phyloP scores from a whole-genome alignment of 1,140 invertebrate genomes.

The Trachymyrmex septentrionalis region DNA sequence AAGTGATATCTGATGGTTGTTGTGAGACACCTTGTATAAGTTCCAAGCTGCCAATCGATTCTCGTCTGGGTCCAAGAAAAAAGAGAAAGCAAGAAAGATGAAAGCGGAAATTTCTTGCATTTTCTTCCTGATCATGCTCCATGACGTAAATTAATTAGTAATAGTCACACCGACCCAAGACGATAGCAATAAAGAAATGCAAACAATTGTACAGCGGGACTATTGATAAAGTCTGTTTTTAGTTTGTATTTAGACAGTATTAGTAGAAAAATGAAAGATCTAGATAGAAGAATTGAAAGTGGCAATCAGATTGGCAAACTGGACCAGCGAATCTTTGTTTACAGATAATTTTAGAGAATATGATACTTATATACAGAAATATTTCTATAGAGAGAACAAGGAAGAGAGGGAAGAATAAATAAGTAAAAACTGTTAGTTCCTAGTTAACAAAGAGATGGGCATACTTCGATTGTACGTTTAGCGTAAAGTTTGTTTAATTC shows the following conservation, averaged over 20 bases:
- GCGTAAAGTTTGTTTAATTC: slow-evolving; percentile 33
- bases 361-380: slow-evolving; percentile 40
- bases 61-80: slow-evolving; percentile 77
- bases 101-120: slow-evolving; percentile 8
- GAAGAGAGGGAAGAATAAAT: slow-evolving; percentile 58
- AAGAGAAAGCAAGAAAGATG: slow-evolving; percentile 36
- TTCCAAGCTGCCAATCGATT: slow-evolving; percentile 83
- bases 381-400: slow-evolving; percentile 60
- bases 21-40: slow-evolving; percentile 63
- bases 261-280: slow-evolving; percentile 69
- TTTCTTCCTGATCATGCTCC: slow-evolving; percentile 43
- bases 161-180: slow-evolving; percentile 7
- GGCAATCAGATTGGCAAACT: slow-evolving; percentile 79
- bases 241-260: slow-evolving; percentile 78
- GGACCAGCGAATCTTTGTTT: slow-evolving; percentile 76
- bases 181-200: slow-evolving; percentile 59
- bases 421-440: slow-evolving; percentile 79
- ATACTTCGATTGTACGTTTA: slow-evolving; percentile 53
- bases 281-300: slow-evolving; percentile 61
- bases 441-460: slow-evolving; percentile 80
- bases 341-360: slow-evolving; percentile 75
- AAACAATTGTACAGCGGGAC: slow-evolving; percentile 36
- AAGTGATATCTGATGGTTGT: slow-evolving; percentile 22
- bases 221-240: slow-evolving; percentile 63
- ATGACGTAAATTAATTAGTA: slow-evolving; percentile 55